Conservation (phyloP, 2,113 vertebrate species). For the Osmerus mordax region DNA sequence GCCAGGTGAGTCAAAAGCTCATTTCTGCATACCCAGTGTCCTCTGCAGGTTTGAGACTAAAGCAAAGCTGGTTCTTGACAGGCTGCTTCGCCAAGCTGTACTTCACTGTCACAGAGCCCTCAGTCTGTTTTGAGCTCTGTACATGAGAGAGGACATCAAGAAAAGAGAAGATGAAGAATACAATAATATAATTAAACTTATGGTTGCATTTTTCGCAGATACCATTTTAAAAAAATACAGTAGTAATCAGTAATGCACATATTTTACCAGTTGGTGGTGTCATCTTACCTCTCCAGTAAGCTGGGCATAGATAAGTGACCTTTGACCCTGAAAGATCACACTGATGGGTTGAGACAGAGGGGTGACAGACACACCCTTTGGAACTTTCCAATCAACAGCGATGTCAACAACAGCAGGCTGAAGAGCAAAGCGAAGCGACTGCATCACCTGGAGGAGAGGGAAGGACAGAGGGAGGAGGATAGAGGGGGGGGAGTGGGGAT, state of each 20-base stretch:
- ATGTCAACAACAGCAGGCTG: conserved; percentile 62
- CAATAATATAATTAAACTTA: too few relatives aligned
- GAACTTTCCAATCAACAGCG: conserved; percentile 61
- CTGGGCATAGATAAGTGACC: conserved; percentile 66
- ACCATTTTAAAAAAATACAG: too few relatives aligned
- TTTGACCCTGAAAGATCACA: conserved; percentile 66
- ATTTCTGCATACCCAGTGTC: conserved; percentile 53
- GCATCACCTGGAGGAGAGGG: conserved; percentile 20
- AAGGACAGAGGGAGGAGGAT: too few relatives aligned
- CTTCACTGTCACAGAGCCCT: conserved; percentile 58
- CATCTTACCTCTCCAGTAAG: conserved; percentile 60
- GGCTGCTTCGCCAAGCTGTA: conserved; percentile 59
- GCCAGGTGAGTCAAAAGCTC: too few relatives aligned
- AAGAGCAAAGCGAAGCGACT: conserved; percentile 65
- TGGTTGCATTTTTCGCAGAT: not conserved
- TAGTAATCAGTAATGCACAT: too few relatives aligned
- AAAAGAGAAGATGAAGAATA: not conserved
- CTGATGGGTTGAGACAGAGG: conserved; percentile 61
- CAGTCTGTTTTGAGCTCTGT: conserved; percentile 44
- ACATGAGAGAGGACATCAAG: not conserved
- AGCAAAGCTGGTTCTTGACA: conserved; percentile 52
- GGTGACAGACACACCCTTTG: conserved; percentile 53
- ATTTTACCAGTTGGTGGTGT: not conserved
- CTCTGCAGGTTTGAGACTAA: conserved; percentile 52
- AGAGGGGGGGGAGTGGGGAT: not conserved